phyloP scores from a whole-genome alignment of 2,888 invertebrate species.

The Auanema sp. region DNA sequence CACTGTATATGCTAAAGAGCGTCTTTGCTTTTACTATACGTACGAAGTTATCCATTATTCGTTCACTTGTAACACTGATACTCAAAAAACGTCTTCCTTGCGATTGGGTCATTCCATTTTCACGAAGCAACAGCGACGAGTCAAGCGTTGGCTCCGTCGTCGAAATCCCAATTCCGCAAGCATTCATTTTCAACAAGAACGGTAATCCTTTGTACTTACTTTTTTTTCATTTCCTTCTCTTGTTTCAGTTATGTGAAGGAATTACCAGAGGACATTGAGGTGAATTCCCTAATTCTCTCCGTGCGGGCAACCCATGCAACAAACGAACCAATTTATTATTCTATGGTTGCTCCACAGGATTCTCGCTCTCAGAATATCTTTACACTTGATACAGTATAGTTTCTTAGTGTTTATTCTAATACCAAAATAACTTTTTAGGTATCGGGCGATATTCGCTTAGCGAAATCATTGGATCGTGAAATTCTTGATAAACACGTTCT shows the following conservation, averaged over 20 bases:
- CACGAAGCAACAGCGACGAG: conserved; percentile 23
- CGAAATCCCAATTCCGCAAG: conserved; percentile 53
- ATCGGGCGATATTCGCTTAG: conserved; percentile 56
- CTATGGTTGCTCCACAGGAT: conserved; percentile 60
- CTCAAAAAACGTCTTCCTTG: conserved; percentile 11
- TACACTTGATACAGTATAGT: conserved; percentile 46
- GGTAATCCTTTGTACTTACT: conserved; percentile 24
- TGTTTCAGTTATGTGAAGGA: conserved; percentile 53
- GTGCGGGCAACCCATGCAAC: conserved; percentile 53
- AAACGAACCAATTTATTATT: conserved; percentile 56
- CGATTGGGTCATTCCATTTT: conserved; percentile 31
- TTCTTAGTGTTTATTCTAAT: background rate
- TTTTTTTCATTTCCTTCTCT: background rate
- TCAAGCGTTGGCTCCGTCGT: conserved; percentile 55
- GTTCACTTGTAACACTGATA: background rate
- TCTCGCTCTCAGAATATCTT: conserved; percentile 49
- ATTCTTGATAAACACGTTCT: conserved; percentile 57
- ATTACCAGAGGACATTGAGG: conserved; percentile 49
- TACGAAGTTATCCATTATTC: conserved; percentile 25
- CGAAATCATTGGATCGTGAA: conserved; percentile 59
- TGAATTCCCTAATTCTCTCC: conserved; percentile 44
- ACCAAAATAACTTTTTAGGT: conserved; percentile 26
- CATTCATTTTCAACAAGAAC: conserved; percentile 60
- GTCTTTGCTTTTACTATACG: conserved; percentile 24
- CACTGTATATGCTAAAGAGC: conserved; percentile 38